A percentile compares a stretch with the other conserved stretches of the same genome.
Conservation (phyloP, 2,113 vertebrate genomes). For the Phalacrocorax brasilianus region DNA sequence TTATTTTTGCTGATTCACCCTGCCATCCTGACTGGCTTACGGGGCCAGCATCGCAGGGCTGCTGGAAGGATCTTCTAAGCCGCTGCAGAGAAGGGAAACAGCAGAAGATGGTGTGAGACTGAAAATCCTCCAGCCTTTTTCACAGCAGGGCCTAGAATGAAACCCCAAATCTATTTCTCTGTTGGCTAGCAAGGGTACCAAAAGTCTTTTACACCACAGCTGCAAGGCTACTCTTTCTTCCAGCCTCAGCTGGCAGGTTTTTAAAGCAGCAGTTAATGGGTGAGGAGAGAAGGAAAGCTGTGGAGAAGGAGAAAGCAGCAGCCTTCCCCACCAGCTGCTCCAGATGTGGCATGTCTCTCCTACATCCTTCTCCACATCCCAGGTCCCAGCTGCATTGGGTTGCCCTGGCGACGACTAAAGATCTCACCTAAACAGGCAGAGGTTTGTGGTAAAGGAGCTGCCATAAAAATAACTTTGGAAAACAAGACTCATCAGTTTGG, state of each 20-base stretch:
- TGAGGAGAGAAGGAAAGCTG: not conserved
- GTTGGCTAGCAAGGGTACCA: not conserved
- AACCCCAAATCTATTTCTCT: not conserved
- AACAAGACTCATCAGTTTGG: not conserved
- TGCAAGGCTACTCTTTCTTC: not conserved
- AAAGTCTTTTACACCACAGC: not conserved
- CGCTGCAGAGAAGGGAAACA: not conserved
- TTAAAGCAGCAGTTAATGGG: not conserved
- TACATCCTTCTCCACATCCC: not conserved
- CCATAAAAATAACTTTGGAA: not conserved
- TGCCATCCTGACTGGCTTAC: fast-evolving
- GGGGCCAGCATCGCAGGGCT: fast-evolving
- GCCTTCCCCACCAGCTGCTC: not conserved
- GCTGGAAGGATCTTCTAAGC: not conserved
- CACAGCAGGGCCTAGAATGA: not conserved
- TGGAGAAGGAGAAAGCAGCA: not conserved
- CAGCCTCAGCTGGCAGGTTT: not conserved
- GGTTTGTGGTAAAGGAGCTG: not conserved
- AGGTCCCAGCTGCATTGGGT: not conserved
- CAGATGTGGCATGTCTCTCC: not conserved
- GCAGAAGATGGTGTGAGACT: not conserved
- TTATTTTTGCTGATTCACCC: not conserved
- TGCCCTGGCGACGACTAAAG: not conserved
- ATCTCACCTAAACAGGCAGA: not conserved
- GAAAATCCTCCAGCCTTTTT: not conserved